A percentile compares a stretch with the other conserved stretches of the same genome.
Conservation (phyloP, 2,797 vertebrate genomes). For the Trachops cirrhosus region DNA sequence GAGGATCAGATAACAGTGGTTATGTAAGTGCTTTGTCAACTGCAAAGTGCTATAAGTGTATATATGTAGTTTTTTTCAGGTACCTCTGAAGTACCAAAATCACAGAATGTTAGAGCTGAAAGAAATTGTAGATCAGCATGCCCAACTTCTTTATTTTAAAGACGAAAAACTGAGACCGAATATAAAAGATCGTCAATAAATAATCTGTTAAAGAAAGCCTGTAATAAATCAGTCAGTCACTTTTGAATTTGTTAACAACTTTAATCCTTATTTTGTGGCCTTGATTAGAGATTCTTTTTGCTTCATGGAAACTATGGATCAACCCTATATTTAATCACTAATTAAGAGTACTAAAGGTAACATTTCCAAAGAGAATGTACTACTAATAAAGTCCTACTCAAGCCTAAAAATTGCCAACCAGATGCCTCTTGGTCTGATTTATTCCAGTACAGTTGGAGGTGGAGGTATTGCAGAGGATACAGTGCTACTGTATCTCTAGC, state of each 20-base stretch:
- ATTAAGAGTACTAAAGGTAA: neutral
- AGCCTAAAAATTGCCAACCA: neutral
- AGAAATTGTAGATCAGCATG: neutral
- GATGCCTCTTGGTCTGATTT: neutral
- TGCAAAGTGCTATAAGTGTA: neutral
- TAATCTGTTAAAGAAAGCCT: neutral
- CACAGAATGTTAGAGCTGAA: neutral
- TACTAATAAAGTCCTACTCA: neutral
- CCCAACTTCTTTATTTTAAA: constrained; percentile 7
- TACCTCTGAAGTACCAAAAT: neutral
- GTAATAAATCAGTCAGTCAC: neutral
- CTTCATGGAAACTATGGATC: neutral
- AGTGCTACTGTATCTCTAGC: neutral
- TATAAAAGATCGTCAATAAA: neutral
- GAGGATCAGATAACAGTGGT: neutral
- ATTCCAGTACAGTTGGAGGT: neutral
- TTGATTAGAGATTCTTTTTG: constrained; percentile 2
- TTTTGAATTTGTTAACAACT: neutral
- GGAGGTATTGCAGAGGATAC: neutral
- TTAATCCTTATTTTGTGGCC: neutral
- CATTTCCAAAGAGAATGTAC: neutral
- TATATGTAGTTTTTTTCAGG: neutral
- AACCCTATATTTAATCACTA: neutral
- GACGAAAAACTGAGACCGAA: neutral
- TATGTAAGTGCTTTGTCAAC: neutral